A percentile compares a stretch with the other conserved stretches of the same genome.
Conservation (phyloP, 2,113 vertebrate genomes). For the Morone chrysops region DNA sequence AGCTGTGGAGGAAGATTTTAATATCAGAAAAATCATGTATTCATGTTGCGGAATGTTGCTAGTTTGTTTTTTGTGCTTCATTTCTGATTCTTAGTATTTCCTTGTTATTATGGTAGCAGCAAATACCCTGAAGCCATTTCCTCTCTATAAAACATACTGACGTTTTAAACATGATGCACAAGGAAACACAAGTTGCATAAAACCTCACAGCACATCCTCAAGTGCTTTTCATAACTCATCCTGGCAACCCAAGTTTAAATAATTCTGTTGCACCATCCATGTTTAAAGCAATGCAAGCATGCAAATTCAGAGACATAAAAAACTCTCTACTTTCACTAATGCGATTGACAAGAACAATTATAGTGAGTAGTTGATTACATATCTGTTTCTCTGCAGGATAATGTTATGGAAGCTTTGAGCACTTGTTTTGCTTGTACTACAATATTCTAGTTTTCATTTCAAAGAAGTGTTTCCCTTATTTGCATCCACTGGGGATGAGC, state of each 20-base stretch:
- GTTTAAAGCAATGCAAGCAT: conserved; percentile 19
- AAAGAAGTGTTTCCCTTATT: conserved; percentile 42
- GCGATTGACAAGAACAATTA: conserved; percentile 44
- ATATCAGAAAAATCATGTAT: conserved; percentile 6
- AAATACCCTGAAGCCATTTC: conserved; percentile 41
- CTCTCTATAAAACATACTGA: conserved; percentile 20
- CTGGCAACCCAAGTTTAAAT: conserved; percentile 10
- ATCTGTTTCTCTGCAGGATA: conserved; percentile 32
- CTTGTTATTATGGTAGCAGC: conserved; percentile 12
- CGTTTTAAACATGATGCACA: conserved; percentile 32
- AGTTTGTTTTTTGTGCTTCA: conserved; percentile 12
- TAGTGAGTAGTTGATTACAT: conserved; percentile 33
- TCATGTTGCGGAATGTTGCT: conserved; percentile 20
- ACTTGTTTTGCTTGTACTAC: conserved; percentile 59
- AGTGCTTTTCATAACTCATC: conserved; percentile 13
- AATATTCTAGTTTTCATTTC: conserved; percentile 61
- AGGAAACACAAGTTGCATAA: conserved; percentile 35
- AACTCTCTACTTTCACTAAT: conserved; percentile 11
- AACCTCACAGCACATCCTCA: conserved; percentile 18
- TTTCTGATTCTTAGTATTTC: conserved; percentile 8
- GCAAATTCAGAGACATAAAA: conserved; percentile 13
- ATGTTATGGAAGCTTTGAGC: conserved; percentile 40
- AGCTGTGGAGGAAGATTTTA: conserved; percentile 23
- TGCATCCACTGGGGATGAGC: conserved; percentile 37
- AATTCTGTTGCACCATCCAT: background rate